Base-by-base conservation (phyloP, 2,113 vertebrate genomes). In the Guaruba guarouba region DNA sequence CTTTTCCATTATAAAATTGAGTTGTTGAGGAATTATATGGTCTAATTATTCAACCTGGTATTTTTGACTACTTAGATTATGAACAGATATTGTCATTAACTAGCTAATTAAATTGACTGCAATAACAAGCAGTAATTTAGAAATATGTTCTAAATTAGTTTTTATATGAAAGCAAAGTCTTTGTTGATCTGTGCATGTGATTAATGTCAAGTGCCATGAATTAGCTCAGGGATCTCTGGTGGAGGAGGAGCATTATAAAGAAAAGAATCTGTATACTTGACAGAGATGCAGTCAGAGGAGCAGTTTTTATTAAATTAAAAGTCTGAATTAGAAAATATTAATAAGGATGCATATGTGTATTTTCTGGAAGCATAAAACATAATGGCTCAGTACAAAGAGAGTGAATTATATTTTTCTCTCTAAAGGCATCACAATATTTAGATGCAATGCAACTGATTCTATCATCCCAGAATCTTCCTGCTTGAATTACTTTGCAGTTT, bases 21-120 rank as follows among this genome's bases (percentile, higher is more conserved):
- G 94, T 95, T 96, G 95, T 97, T 98, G 97, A 97, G 91, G 86
- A 97, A 98, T 97, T 96, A 96, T 92, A 90, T 94, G 83, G 74
- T 94, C 96, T 98, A 97, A 98, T 98, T 98, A 96, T 90, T 87
- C 96, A 98, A 97, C 93, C 96, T 97, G 85, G 80, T 98, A 95
- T 97, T 98, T 98, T 97, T 98, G 93, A 97, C 96, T 97, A 84
- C 97, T 98, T 97, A 96, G 96, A 97, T 97, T 97, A 96, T 97
- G 97, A 98, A 96, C 94, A 97, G 96, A 97, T 98, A 98, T 96
- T 97, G 95, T 97, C 97, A 97, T 97, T 98, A 97, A 92, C 91
- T 95, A 97, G 88, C 96, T 98, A 97, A 98, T 97, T 97, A 97
- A 96, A 97, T 97, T 97, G 97, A 96, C 92, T 97, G 85, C 80